Evolutionary conservation across 2,797 vertebrate species (phyloP), one percentile per base, ranked within the genome.

Genomic region (Crocidura indochinensis): DNA sequence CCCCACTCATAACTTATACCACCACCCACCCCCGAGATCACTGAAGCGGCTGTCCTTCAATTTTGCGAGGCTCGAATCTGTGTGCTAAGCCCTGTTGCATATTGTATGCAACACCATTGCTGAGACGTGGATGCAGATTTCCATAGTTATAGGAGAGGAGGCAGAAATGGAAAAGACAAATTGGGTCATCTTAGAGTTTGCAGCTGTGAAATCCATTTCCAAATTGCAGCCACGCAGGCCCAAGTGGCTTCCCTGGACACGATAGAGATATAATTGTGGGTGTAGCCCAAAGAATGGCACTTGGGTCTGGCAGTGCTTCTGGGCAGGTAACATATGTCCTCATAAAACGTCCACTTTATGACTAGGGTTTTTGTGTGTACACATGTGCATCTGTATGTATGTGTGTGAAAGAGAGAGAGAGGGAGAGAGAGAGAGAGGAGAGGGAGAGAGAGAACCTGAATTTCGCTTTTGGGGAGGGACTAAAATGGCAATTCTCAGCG

Each of bases 201-300:
- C 91, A 92, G 87, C 91, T 91, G 95, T 95, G 95, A 95, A 94
- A 95, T 93, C 29, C 94, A 76, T 92, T 95, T 96, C 90, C 46
- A 91, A 95, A 96, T 79, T 79, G 91, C 91, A 92, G 87, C 84
- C 94, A 92, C 29, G 90, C 91, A 92, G 94, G 90, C 90, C 96
- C 78, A 49, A n/a, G 86, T 91, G 91, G 86, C 68, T 86, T 82
- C 80, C 92, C 92, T 44, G 67, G 90, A 91, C 91, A 87, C 51
- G 0, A 0, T 68, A 62, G 26, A 94, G 75, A 73, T 72, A 69
- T 71, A 85, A 94, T 78, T 73, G 2, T 0, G 68, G 38, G 9
- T 69, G 93, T 88, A 90, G 27, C 75, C 26, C 20, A 7, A 38
- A 15, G 87, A 46, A 68, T 60, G 80, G 69, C 31, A 38, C 90